Evolutionary conservation across 2,888 invertebrate genomes (phyloP), one percentile per base, ranked within the genome.

Genomic region (Chironomus tentans): DNA sequence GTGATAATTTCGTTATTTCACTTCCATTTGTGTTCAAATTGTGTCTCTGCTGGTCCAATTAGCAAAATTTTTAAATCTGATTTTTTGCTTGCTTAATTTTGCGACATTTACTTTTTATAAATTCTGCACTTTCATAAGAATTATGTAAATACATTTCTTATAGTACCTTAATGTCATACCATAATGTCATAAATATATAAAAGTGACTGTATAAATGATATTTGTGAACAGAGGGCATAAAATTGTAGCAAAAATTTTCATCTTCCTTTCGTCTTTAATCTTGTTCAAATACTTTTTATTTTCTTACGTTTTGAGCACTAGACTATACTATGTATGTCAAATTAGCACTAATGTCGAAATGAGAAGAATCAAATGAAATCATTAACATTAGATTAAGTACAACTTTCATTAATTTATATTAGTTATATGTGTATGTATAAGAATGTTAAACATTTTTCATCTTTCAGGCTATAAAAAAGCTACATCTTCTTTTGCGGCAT

Each of bases 401-500:
- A 38, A 38, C 7, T 56, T 56, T 56, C 56, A 5, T 56, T 56
- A 6, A 56, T n/a, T 18, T 15, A 7, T 28, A 28, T 6, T n/a
- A n/a, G n/a, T n/a, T n/a, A 6, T 38, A 18, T 56, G 56, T 56
- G 18, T 56, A 56, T 56, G 56, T 38, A 38, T 38, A 38, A 56
- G 56, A 56, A 56, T 56, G 56, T 56, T 56, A 56, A 56, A 56
- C 56, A 56, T 56, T 56, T 38, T 38, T 38, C 10, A 10, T 56
- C 1, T 15, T 56, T 56, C 56, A 56, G 56, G 56, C 56, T 56
- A 56, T 56, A 56, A 56, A 56, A 65, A 65, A 65, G 65, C 65
- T 65, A 65, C 65, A 65, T 65, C 24, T 24, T 65, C 65, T 22
- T 38, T 65, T 65, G 65, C 65, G 65, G 65, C 56, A 56, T 18